A percentile compares a stretch with the other conserved stretches of the same genome.
Conservation (phyloP, 1,140 invertebrate genomes). For the Phenacoccus solenopsis region DNA sequence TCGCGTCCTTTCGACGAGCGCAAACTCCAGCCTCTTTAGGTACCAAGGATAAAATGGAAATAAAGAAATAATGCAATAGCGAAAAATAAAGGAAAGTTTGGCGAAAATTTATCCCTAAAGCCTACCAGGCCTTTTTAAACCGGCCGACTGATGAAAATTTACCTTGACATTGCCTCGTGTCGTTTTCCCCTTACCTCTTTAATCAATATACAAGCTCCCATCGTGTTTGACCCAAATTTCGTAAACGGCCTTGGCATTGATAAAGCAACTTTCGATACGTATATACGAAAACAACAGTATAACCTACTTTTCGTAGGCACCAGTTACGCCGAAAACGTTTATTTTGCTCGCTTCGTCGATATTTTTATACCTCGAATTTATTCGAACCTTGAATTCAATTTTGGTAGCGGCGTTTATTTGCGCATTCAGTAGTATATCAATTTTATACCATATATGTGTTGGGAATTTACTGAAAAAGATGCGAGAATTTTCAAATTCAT, state of each 20-base stretch:
- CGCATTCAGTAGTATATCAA: not conserved
- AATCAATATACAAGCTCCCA: not conserved
- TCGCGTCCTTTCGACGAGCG: not conserved
- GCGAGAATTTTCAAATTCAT: too few relatives aligned
- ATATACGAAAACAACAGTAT: not conserved
- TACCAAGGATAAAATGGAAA: not conserved
- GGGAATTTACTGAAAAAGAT: too few relatives aligned
- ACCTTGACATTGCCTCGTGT: conserved; percentile 1
- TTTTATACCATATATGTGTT: too few relatives aligned
- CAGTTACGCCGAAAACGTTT: not conserved
- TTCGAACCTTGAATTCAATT: not conserved
- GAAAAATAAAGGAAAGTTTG: not conserved
- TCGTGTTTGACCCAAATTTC: not conserved
- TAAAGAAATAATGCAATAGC: not conserved
- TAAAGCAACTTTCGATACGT: not conserved
- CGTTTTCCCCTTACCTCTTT: not conserved
- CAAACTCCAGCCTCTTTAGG: not conserved
- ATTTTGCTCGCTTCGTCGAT: not conserved
- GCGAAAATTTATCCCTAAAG: not conserved
- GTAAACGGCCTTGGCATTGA: not conserved
- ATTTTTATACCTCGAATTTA: not conserved
- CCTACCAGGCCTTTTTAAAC: not conserved
- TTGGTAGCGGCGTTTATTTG: not conserved
- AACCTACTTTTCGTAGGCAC: not conserved
- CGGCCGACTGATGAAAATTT: not conserved